Evolutionary conservation across 2,888 invertebrate species (phyloP).

Genomic region (Troides helena): DNA sequence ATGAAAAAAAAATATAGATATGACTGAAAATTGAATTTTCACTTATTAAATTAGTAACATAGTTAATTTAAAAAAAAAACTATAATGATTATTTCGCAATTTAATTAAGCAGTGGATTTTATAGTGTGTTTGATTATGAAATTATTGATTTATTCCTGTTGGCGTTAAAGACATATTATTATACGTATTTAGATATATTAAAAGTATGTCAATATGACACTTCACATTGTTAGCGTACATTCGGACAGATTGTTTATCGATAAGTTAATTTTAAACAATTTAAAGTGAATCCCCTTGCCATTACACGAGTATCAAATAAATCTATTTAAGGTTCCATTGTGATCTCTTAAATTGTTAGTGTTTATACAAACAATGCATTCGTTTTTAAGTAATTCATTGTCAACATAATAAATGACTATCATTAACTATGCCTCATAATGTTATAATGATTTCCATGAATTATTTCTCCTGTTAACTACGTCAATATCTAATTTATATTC

Average conservation of each 20-base stretch:
- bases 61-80: too few species aligned
- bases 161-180: neutral
- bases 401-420: neutral
- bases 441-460: neutral
- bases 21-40: too few species aligned
- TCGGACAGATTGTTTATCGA: neutral
- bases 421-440: neutral
- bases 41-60: too few species aligned
- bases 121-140: too few species aligned
- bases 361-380: neutral
- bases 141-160: neutral
- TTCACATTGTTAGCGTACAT: slow-evolving; percentile 10
- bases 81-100: too few species aligned
- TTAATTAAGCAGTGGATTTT: too few species aligned
- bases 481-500: slow-evolving; percentile 3
- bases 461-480: slow-evolving; percentile 16
- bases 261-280: neutral
- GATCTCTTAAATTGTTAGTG: neutral
- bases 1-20: too few species aligned
- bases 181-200: neutral
- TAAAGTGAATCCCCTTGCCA: neutral
- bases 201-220: slow-evolving; percentile 8
- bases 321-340: neutral
- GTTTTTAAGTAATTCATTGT: neutral
- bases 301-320: neutral